Evolutionary conservation across 2,797 vertebrate genomes (phyloP).

Genomic region (Propithecus deckenii): DNA sequence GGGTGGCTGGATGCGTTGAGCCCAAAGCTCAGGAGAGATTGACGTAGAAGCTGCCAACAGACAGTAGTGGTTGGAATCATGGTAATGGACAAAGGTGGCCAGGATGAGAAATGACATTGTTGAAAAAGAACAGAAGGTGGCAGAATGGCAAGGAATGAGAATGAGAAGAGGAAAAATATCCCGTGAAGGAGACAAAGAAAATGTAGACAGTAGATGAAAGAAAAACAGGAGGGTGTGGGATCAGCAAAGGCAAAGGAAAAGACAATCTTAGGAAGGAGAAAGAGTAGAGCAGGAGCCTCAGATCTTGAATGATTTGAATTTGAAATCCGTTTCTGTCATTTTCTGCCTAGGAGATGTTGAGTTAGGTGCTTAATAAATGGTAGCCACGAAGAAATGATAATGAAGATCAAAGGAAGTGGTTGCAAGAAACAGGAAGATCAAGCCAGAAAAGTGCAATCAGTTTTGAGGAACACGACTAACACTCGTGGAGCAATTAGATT

Average conservation of each 20-base stretch:
- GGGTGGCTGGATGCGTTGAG: not conserved
- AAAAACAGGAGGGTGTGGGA: accelerated
- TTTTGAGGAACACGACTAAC: slow-evolving; percentile 17
- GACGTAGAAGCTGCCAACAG: not conserved
- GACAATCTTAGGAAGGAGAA: not conserved
- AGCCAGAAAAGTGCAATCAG: not conserved
- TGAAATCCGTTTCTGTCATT: not conserved
- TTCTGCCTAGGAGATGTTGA: not conserved
- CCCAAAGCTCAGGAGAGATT: not conserved
- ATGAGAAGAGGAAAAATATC: not conserved
- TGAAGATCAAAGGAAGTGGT: not conserved
- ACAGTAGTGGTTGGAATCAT: not conserved
- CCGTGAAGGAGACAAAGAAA: not conserved
- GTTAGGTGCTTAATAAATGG: not conserved
- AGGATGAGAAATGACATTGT: not conserved
- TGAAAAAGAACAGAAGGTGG: not conserved
- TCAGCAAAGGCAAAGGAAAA: not conserved
- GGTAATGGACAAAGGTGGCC: not conserved
- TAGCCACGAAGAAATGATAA: not conserved
- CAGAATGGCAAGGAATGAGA: not conserved
- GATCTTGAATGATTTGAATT: not conserved
- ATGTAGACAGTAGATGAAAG: not conserved
- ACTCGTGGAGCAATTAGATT: slow-evolving; percentile 33
- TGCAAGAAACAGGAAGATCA: not conserved
- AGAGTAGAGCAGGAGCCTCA: not conserved